phyloP scores from a whole-genome alignment of 2,797 vertebrate species.

The Acanthurus leucopareius region DNA sequence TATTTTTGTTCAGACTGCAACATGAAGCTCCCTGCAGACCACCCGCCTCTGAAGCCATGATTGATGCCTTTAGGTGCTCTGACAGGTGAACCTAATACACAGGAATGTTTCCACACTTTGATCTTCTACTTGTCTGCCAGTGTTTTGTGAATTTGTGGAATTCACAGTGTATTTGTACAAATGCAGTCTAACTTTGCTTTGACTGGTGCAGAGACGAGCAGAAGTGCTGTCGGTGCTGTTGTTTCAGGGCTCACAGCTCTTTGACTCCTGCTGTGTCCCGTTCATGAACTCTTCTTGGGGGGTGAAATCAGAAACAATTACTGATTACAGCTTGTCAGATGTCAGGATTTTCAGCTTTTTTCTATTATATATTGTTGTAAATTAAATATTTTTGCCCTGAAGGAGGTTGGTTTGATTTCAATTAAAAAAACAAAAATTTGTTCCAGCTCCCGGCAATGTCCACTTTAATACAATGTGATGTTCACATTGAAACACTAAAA shows the following conservation, averaged over 20 bases:
- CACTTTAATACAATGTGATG: neutral
- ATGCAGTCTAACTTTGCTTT: constrained; percentile 51
- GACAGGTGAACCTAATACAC: constrained; percentile 71
- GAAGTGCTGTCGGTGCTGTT: constrained; percentile 54
- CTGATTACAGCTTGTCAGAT: neutral
- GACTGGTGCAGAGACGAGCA: constrained; percentile 42
- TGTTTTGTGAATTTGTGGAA: constrained; percentile 63
- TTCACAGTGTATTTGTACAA: constrained; percentile 64
- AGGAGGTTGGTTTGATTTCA: no score
- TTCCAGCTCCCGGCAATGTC: neutral
- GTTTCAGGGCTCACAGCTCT: constrained; percentile 55
- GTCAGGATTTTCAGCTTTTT: neutral
- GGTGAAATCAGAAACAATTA: constrained; percentile 20
- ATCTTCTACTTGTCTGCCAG: constrained; percentile 48
- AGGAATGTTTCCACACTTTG: constrained; percentile 72
- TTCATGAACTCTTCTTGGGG: constrained; percentile 47
- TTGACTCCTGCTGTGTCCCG: constrained; percentile 59
- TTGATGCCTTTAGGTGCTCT: constrained; percentile 62
- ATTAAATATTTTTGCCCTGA: neutral
- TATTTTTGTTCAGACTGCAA: constrained; percentile 27
- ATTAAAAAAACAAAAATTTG: neutral
- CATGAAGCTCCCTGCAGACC: constrained; percentile 60
- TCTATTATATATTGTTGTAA: neutral
- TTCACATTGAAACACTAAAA: neutral
- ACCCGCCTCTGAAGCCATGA: constrained; percentile 59